Conservation (phyloP, 2,797 vertebrate species). For the Nannoperca australis region DNA sequence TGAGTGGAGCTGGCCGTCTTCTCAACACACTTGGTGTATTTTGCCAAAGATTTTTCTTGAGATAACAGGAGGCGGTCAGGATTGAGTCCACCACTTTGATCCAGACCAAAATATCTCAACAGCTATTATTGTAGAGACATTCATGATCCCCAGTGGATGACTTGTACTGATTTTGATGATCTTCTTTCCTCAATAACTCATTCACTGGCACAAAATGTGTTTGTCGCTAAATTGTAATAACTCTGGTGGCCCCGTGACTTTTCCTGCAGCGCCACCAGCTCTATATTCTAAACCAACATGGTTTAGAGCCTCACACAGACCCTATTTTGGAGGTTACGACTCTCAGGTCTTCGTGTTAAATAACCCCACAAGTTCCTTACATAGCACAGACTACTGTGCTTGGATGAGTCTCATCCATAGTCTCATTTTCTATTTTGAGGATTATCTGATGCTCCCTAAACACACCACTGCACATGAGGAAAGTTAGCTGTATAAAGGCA, state of each 20-base stretch:
- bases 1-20: background rate
- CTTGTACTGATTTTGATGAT: background rate
- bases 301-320: background rate
- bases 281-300: too few relatives aligned
- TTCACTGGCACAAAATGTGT: background rate
- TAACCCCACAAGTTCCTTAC: background rate
- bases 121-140: too few relatives aligned
- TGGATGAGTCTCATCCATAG: background rate
- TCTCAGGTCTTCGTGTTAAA: background rate
- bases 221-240: background rate
- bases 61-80: too few relatives aligned
- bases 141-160: background rate
- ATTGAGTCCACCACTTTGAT: too few relatives aligned
- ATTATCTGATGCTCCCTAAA: background rate
- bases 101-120: too few relatives aligned
- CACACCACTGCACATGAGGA: background rate
- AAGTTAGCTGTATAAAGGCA: background rate
- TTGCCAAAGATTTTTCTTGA: background rate
- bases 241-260: background rate
- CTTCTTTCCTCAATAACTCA: too few relatives aligned
- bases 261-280: background rate
- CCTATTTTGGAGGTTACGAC: background rate
- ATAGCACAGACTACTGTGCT: background rate
- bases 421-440: slow-evolving; percentile 8
- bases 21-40: background rate